Base-by-base conservation (phyloP, 2,888 invertebrate genomes). In the Eretmocerus hayati region DNA sequence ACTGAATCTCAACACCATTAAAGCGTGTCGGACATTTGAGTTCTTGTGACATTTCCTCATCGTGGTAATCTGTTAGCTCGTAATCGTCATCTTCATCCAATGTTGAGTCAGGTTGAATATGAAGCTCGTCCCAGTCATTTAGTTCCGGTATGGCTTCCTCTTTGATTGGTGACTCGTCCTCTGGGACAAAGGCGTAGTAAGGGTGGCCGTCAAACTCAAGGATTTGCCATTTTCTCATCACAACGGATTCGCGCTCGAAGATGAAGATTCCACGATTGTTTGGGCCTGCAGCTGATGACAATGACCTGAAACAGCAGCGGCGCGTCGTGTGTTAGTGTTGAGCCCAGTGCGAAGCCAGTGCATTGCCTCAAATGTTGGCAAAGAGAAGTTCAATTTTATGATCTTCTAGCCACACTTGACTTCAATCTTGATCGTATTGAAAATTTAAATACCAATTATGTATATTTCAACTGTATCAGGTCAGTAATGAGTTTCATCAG, bases 141-240 rank as follows among this genome's bases (percentile, higher is more conserved):
- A 56, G 47, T 11, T 61, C 62, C 1, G 63, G 61, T 32, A 64
- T 57, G 13, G 57, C 49, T 1, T 61, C 61, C 1, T 60, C 57
- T 13, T 59, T 56, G 4, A 70, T 47, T 4, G 67, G 66, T 16
- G 48, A 46, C 16, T 65, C 67, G 38, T 63, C 62, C 52, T 67
- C 67, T 23, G 71, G 69, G 30, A 71, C 60, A 48, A 71, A 71
- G 4, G 69, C 71, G 55, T 71, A 71, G 59, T 69, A 71, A 0
- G 69, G 66, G 15, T 65, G 69, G 13, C 69, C 71, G 44, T 71
- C 68, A 47, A 70, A 71, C 36, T 71, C 71, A 50, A 71, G 57
- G 48, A 71, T 69, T 48, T 71, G 71, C 71, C 71, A 71, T 43
- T 69, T 70, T 46, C 60, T 63, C 71, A 71, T 71, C 11, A 68